phyloP scores from a whole-genome alignment of 64 coral and sea anemone species.

The Stylophora pistillata region DNA sequence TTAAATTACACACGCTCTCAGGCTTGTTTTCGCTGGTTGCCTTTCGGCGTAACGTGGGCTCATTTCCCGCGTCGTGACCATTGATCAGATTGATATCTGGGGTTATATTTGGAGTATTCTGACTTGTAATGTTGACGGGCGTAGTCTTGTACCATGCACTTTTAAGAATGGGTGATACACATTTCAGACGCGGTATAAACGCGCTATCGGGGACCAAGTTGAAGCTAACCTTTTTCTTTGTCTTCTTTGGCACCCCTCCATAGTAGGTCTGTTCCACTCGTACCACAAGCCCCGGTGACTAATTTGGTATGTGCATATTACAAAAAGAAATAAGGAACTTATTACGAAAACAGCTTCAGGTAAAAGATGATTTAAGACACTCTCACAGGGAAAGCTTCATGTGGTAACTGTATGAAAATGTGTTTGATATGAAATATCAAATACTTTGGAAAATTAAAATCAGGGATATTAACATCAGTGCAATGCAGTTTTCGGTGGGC shows the following conservation, averaged over 20 bases:
- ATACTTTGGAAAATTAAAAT: no score
- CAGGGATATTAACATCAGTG: no score
- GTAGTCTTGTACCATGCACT: neutral
- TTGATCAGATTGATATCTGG: neutral
- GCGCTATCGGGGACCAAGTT: constrained; percentile 7
- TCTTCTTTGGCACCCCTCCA: neutral
- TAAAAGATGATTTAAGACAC: no score
- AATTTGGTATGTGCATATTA: neutral
- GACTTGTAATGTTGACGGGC: neutral
- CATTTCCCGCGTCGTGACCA: neutral
- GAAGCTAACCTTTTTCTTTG: neutral
- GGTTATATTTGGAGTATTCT: neutral
- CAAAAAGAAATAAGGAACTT: neutral
- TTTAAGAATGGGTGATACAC: constrained; percentile 28
- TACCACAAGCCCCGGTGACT: neutral
- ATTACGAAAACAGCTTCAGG: neutral
- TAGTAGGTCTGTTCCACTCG: constrained; percentile 19
- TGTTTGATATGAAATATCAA: no score
- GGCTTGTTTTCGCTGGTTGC: neutral
- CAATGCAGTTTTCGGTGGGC: no score
- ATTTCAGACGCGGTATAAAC: neutral
- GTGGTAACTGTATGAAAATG: no score
- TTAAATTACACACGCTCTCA: neutral
- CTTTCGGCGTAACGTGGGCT: neutral
- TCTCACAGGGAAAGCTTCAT: no score